Conservation (phyloP, 2,888 invertebrate genomes). For the Hoplodrina ambigua region DNA sequence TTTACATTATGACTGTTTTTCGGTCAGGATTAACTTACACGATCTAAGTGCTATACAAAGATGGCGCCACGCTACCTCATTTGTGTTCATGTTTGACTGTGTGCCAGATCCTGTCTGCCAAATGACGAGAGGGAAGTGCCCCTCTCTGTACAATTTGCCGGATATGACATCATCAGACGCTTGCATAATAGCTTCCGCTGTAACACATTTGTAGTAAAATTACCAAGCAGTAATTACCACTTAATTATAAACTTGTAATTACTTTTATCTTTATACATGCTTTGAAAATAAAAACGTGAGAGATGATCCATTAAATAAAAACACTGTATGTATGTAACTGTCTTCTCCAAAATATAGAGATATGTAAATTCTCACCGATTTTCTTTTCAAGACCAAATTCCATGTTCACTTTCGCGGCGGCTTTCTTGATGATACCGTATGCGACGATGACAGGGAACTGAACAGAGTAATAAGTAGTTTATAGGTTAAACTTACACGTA, state of each 20-base stretch:
- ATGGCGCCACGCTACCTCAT: constrained; percentile 92
- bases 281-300: no score
- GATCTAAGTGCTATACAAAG: not conserved
- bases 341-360: not conserved
- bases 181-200: constrained; percentile 96
- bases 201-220: constrained; percentile 35
- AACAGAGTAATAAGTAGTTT: constrained; percentile 49
- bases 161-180: constrained; percentile 98
- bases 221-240: no score
- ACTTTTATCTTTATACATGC: no score
- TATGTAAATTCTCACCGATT: constrained; percentile 84
- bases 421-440: constrained; percentile 98
- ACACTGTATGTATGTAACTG: not conserved
- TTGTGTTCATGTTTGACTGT: constrained; percentile 99
- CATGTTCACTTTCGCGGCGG: constrained; percentile 98
- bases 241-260: no score
- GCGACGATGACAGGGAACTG: constrained; percentile 97
- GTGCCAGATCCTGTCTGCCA: constrained; percentile 99
- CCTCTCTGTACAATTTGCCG: constrained; percentile 96
- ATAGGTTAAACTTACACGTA: no score
- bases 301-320: not conserved
- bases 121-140: constrained; percentile 99
- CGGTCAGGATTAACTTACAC: no score
- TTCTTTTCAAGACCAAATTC: constrained; percentile 97
- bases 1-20: not conserved